Evolutionary conservation across 2,797 vertebrate genomes (phyloP).

Genomic region (Pipistrellus pipistrellus): DNA sequence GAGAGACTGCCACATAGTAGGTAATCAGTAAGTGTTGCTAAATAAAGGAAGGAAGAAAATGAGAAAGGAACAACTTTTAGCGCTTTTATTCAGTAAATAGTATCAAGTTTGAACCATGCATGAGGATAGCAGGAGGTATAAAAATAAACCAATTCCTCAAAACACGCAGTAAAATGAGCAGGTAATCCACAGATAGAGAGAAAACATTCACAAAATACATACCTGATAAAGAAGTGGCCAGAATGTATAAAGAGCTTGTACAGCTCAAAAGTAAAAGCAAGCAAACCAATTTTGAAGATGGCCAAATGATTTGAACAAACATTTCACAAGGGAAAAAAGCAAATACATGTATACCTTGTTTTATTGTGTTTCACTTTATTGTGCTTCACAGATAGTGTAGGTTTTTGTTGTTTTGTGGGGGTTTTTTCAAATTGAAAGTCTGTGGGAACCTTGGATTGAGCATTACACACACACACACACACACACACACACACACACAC

Average conservation of each 20-base stretch:
- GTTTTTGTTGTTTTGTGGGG: too few relatives aligned
- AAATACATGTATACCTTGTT: neutral
- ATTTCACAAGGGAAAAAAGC: conserved; percentile 36
- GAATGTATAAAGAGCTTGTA: neutral
- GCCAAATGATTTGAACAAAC: conserved; percentile 22
- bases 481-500: too few relatives aligned
- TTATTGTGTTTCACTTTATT: neutral
- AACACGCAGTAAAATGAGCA: conserved; percentile 5
- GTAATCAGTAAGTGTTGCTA: neutral
- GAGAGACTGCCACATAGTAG: neutral
- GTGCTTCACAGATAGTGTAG: neutral
- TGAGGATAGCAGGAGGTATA: neutral
- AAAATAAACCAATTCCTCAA: conserved; percentile 42
- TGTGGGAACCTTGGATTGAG: neutral
- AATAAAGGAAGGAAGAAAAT: neutral
- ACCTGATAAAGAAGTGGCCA: conserved; percentile 30
- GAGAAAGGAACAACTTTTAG: neutral
- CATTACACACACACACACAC: too few relatives aligned
- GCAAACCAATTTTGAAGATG: neutral
- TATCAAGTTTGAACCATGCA: conserved; percentile 5
- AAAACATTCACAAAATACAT: neutral
- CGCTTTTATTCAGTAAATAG: conserved; percentile 48
- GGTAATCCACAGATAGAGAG: neutral
- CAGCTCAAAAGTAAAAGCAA: conserved; percentile 40
- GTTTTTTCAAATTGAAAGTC: neutral